Evolutionary conservation across 2,113 vertebrate species (phyloP), one percentile per base, ranked within the genome.

Genomic region (Osmerus eperlanus): DNA sequence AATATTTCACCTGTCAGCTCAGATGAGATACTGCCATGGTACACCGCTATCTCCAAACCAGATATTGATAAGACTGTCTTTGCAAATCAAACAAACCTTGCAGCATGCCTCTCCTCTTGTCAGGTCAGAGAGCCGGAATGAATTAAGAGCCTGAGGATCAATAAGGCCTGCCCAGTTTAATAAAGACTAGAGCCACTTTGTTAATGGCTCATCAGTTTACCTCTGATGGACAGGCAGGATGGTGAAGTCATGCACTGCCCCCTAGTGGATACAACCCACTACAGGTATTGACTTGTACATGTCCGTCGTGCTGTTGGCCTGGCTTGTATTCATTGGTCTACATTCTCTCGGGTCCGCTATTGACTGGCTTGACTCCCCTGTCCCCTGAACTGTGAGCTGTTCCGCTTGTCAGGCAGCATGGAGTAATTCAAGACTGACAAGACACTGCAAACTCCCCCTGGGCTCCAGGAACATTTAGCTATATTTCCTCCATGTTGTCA

Each of bases 241-340:
- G 12, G 16, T 19, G 12, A 23, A 12, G 41, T 47, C 41, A 47
- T 47, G 41, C 41, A 47, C 41, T 84, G 79, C 84, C 87, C 83
- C 77, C 91, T 85, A 73, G 81, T 81, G 90, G 84, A 32, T 1
- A 47, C 7, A 55, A 2, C 12, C 13, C 13, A 3, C n/a, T 54
- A 23, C 52, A 0, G 41, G 0, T 12, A 16, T 64, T 28, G 14
- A 62, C n/a, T 6, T 14, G 32, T 3, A 36, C 32, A 7, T 36
- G 23, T 19, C 9, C 13, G 58, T 3, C 11, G 3, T 47, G 41
- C 7, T 47, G 41, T 47, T 47, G 41, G 41, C 41, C 41, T 47
- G 41, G 41, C 41, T 47, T 11, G 41, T 6, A 41, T 41, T 8
- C 36, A 8, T 62, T 62, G 2, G 9, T 29, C 23, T 0, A 28